A percentile compares a stretch with the other conserved stretches of the same genome.
Conservation (phyloP, 2,113 vertebrate species). For the Prinia subflava region DNA sequence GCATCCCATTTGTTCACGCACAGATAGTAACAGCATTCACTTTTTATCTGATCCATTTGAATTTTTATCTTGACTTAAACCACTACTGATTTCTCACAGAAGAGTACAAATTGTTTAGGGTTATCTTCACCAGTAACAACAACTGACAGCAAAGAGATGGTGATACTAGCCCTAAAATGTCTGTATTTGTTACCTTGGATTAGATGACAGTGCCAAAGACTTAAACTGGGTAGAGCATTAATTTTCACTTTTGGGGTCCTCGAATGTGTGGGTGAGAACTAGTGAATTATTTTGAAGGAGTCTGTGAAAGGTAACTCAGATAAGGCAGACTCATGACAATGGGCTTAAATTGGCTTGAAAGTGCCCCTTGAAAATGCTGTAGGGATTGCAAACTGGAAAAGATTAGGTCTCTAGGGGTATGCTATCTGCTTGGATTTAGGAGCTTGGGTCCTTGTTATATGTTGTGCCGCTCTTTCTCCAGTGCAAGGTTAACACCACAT, state of each 20-base stretch:
- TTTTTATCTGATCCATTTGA: slow-evolving; percentile 56
- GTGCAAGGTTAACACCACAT: neutral
- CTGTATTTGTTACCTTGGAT: neutral
- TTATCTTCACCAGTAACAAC: slow-evolving; percentile 14
- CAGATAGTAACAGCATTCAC: slow-evolving; percentile 26
- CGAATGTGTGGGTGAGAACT: neutral
- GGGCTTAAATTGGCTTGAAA: neutral
- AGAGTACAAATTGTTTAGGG: neutral
- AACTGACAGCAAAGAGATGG: neutral
- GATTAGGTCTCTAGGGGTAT: neutral
- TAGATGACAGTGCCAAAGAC: neutral
- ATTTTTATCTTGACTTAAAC: slow-evolving; percentile 49
- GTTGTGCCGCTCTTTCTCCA: neutral
- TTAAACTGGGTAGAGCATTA: neutral
- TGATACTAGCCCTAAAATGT: neutral
- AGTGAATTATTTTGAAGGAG: neutral
- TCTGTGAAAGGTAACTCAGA: neutral
- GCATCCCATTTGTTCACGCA: slow-evolving; percentile 31
- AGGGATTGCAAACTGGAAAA: neutral
- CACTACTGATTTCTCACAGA: slow-evolving; percentile 2
- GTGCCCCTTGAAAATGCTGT: neutral
- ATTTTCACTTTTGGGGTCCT: neutral
- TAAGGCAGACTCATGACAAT: neutral
- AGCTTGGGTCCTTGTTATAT: neutral
- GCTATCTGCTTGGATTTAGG: neutral